A percentile compares a stretch with the other conserved stretches of the same genome.
Evolutionary conservation across 2,113 vertebrate genomes (phyloP).

Genomic region (Aythya baeri): DNA sequence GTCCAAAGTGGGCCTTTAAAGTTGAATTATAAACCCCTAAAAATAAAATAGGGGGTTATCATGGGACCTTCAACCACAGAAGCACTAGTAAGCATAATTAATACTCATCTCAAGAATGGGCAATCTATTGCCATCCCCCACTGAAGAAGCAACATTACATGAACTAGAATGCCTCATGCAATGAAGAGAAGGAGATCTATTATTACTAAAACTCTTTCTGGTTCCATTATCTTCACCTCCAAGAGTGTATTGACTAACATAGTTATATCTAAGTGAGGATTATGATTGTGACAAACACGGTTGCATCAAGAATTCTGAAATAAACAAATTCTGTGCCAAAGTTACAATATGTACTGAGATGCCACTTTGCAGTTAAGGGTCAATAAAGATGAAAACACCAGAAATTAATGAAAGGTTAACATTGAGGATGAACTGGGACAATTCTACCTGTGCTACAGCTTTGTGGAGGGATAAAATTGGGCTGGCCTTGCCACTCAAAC

Average conservation of each 20-base stretch:
- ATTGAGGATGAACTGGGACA: neutral
- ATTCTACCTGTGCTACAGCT: neutral
- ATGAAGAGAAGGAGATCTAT: slow-evolving; percentile 9
- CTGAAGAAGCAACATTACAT: neutral
- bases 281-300: neutral
- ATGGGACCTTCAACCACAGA: slow-evolving; percentile 47
- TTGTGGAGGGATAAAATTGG: slow-evolving; percentile 24
- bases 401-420: neutral
- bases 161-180: slow-evolving; percentile 10
- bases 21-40: slow-evolving; percentile 56
- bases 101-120: slow-evolving; percentile 16
- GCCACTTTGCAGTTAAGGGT: neutral
- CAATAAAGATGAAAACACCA: neutral
- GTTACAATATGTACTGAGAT: neutral
- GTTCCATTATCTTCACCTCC: neutral
- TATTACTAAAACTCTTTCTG: slow-evolving; percentile 10
- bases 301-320: neutral
- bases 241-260: neutral
- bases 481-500: slow-evolving; percentile 35
- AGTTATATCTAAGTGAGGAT: neutral
- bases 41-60: slow-evolving; percentile 65
- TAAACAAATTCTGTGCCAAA: neutral
- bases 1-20: slow-evolving; percentile 52
- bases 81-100: slow-evolving; percentile 53
- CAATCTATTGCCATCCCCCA: neutral